Evolutionary conservation across 2,797 vertebrate genomes (phyloP).

Genomic region (Valencia hispanica): DNA sequence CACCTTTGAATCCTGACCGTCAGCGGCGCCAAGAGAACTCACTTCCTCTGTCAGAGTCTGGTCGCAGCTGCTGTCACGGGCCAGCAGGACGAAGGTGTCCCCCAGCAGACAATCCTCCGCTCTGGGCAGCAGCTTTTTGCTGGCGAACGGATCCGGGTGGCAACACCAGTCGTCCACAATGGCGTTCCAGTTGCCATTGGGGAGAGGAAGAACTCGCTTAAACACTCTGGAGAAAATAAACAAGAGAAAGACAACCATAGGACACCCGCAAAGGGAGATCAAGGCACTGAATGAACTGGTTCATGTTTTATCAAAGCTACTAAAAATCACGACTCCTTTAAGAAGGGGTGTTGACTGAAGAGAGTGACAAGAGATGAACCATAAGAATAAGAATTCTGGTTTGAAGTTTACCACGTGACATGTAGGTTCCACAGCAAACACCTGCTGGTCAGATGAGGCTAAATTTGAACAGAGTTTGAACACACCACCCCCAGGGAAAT

Average conservation of each 20-base stretch:
- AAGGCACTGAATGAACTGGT: background rate
- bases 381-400: background rate
- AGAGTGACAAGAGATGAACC: no score
- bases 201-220: slow-evolving; percentile 90
- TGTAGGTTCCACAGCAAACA: background rate
- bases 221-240: slow-evolving; percentile 80
- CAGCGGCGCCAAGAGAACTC: slow-evolving; percentile 33
- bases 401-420: background rate
- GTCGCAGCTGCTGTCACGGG: slow-evolving; percentile 73
- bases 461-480: background rate
- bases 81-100: slow-evolving; percentile 88
- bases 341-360: background rate
- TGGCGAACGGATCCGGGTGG: slow-evolving; percentile 92
- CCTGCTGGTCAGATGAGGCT: background rate
- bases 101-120: slow-evolving; percentile 90
- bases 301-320: background rate
- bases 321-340: background rate
- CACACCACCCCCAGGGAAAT: background rate
- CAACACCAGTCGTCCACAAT: slow-evolving; percentile 98
- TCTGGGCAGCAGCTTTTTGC: slow-evolving; percentile 85
- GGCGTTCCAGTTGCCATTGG: slow-evolving; percentile 90
- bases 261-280: background rate
- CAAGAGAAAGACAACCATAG: background rate
- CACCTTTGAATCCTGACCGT: slow-evolving; percentile 72
- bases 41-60: slow-evolving; percentile 66